phyloP scores from a whole-genome alignment of 2,888 invertebrate genomes.

The Eupithecia pulchellata region DNA sequence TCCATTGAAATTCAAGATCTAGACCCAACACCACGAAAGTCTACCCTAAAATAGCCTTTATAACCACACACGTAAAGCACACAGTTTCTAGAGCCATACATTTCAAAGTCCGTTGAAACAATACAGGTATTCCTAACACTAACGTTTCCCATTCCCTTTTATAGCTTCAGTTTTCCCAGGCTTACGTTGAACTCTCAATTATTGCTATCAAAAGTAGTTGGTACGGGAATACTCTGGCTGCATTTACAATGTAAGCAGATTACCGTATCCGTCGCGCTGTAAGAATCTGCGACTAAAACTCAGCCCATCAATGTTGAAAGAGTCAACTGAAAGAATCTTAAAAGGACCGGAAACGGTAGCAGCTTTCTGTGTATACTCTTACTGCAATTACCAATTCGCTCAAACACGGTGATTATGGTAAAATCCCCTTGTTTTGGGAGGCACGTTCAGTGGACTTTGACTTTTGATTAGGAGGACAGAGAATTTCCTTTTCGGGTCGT shows the following conservation, averaged over 20 bases:
- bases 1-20: not conserved
- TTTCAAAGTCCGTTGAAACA: slow-evolving; percentile 19
- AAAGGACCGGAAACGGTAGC: no score
- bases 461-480: no score
- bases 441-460: no score
- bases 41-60: not conserved
- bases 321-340: not conserved
- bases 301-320: not conserved
- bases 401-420: no score
- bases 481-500: no score
- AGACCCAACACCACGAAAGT: not conserved
- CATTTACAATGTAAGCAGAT: slow-evolving; percentile 16
- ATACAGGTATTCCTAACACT: slow-evolving; percentile 27
- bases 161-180: slow-evolving; percentile 36
- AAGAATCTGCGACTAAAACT: not conserved
- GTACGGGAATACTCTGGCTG: slow-evolving; percentile 8
- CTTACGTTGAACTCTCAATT: slow-evolving; percentile 40
- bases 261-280: not conserved
- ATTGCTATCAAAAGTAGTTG: slow-evolving; percentile 44
- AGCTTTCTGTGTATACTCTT: no score
- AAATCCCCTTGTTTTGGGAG: no score
- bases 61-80: not conserved
- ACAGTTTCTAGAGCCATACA: not conserved
- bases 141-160: slow-evolving; percentile 48
- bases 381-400: no score